A percentile compares a stretch with the other conserved stretches of the same genome.
These are phyloP conservation scores for Phrynosoma platyrhinos DNA, from an alignment of 2,113 vertebrate species.

Conservation along the genomic window DNA sequence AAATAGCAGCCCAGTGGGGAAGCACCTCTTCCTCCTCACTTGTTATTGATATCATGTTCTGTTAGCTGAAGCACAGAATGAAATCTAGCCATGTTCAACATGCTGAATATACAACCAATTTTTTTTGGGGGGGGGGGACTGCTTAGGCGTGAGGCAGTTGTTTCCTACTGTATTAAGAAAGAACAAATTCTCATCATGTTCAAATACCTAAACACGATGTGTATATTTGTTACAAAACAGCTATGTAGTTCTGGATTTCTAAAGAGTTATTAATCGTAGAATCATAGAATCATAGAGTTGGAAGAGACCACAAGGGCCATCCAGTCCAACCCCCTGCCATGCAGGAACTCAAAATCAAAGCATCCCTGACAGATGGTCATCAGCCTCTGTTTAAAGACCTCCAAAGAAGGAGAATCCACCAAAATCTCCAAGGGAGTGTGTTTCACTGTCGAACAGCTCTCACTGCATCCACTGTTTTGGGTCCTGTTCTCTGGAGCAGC, in stretches of 20 bases:
- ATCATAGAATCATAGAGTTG: too few relatives aligned
- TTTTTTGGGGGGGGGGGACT: not conserved
- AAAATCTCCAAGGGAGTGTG: too few relatives aligned
- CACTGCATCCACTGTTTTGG: too few relatives aligned
- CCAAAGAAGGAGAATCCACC: too few relatives aligned
- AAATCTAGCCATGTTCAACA: conserved; percentile 19
- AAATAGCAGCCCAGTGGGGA: conserved; percentile 15
- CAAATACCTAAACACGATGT: not conserved
- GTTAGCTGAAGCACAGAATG: conserved; percentile 20
- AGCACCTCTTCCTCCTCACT: conserved; percentile 19
- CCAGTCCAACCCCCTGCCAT: too few relatives aligned
- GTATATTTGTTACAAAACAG: not conserved
- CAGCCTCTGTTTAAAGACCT: too few relatives aligned
- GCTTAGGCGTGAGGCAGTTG: conserved; percentile 1
- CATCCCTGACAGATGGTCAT: too few relatives aligned
- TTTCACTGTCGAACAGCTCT: too few relatives aligned
- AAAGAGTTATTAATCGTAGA: not conserved
- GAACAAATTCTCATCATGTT: not conserved
- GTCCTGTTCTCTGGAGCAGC: too few relatives aligned
- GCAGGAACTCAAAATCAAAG: too few relatives aligned
- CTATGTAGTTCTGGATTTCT: not conserved
- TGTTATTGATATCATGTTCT: conserved; percentile 27
- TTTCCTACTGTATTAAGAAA: not conserved
- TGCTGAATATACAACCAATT: conserved; percentile 36
- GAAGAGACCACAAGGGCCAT: too few relatives aligned